A percentile compares a stretch with the other conserved stretches of the same genome.
phyloP scores from a whole-genome alignment of 2,888 invertebrate genomes.

The Cataglyphis cursor region DNA sequence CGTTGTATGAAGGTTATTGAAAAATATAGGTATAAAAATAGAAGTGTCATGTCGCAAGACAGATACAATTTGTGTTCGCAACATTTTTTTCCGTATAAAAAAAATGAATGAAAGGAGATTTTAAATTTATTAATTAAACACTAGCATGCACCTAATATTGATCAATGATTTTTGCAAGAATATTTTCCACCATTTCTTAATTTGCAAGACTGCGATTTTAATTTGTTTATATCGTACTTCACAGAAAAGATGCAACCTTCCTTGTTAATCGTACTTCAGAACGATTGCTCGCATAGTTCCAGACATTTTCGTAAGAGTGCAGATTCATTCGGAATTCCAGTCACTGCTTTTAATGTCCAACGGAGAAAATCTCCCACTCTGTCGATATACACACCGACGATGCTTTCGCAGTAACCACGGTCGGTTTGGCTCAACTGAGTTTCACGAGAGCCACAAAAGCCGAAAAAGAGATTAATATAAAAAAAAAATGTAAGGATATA shows the following conservation, averaged over 20 bases:
- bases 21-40: not conserved
- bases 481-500: not conserved
- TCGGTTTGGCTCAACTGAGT: conserved; percentile 24
- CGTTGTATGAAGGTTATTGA: conserved; percentile 53
- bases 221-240: conserved; percentile 4
- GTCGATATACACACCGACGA: conserved; percentile 55
- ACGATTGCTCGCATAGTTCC: conserved; percentile 39
- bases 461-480: not conserved
- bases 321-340: conserved; percentile 52
- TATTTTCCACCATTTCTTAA: not conserved
- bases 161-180: not conserved
- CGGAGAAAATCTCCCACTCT: conserved; percentile 45
- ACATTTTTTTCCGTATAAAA: conserved; percentile 56
- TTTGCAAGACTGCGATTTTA: not conserved
- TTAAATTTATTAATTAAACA: not conserved
- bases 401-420: not conserved
- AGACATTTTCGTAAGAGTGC: conserved; percentile 53
- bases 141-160: conserved; percentile 1
- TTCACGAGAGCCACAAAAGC: not conserved
- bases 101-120: not conserved
- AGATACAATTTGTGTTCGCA: not conserved
- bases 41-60: conserved; percentile 38
- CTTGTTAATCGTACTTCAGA: conserved; percentile 31
- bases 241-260: conserved; percentile 12
- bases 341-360: conserved; percentile 47